A percentile compares a stretch with the other conserved stretches of the same genome.
Conservation (phyloP, 1,140 invertebrate species). For the Pinna nobilis region DNA sequence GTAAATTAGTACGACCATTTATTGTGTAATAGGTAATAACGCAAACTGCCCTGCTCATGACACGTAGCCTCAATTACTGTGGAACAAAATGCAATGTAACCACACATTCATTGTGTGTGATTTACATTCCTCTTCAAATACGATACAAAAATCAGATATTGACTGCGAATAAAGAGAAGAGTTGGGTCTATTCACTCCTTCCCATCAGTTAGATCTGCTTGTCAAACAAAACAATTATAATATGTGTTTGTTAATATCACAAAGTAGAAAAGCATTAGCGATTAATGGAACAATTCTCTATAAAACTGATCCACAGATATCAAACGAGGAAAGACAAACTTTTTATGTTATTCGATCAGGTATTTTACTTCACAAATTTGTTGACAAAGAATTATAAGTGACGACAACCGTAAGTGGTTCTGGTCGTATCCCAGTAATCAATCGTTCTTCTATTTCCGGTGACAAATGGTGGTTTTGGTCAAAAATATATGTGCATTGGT, state of each 20-base stretch:
- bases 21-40: too few species aligned
- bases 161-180: slow-evolving; percentile 10
- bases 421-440: neutral
- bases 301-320: neutral
- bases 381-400: slow-evolving; percentile 13
- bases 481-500: neutral
- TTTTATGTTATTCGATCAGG: slow-evolving; percentile 2
- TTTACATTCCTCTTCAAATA: slow-evolving; percentile 13
- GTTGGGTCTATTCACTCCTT: slow-evolving; percentile 9
- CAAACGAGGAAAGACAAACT: neutral
- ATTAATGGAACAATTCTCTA: slow-evolving; percentile 22
- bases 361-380: slow-evolving; percentile 15
- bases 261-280: slow-evolving; percentile 13
- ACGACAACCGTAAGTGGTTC: slow-evolving; percentile 18
- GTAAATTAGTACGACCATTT: too few species aligned
- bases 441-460: slow-evolving; percentile 26
- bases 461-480: slow-evolving; percentile 20
- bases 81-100: slow-evolving; percentile 12
- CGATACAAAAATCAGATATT: slow-evolving; percentile 4
- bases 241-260: slow-evolving; percentile 13
- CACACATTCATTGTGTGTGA: slow-evolving; percentile 15
- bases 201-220: neutral
- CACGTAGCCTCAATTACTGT: too few species aligned
- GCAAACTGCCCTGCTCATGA: too few species aligned
- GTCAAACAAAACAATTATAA: slow-evolving; percentile 17